Base-by-base conservation (phyloP, 2,888 invertebrate species). In the Drosophila ezoana region DNA sequence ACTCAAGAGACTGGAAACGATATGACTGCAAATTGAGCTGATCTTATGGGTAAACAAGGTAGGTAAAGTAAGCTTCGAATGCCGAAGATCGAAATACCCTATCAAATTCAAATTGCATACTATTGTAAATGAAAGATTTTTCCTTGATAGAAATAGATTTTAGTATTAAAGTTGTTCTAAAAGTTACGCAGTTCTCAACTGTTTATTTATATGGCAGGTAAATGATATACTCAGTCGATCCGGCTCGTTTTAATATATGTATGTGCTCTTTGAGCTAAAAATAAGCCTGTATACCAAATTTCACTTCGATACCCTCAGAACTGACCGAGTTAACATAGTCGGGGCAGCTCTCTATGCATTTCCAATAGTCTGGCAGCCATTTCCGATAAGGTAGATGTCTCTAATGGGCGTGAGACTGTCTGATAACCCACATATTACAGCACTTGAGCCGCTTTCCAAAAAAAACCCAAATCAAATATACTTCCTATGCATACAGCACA, bases 341-440 rank as follows among this genome's bases (percentile, higher is more conserved):
- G 28, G 32, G 16, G 6, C 43, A 37, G 33, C 11, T 20, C n/a
- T 14, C 53, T 43, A 62, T 47, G 63, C 41, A 53, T 52, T 37
- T 47, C 11, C 62, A 45, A 64, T 52, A 23, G 44, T 23, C 14
- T 11, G 43, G 28, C 48, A n/a, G 14, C 33, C 45, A 35, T 14
- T 59, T 44, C 23, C 35, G 18, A 18, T 33, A 38, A 49, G 57
- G 38, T 13, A 4, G 45, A 45, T 45, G 51, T 14, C 18, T 37
- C 48, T 67, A 60, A 59, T 48, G 70, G 14, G 56, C 65, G 71
- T 72, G 72, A 65, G 72, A 72, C 13, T 38, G 45, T 60, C 38
- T 48, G 65, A 60, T 65, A 65, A 37, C 60, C 72, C 65, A 70
- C 60, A 72, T 70, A 64, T 70, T 67, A 54, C n/a, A 40, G 40